A percentile compares a stretch with the other conserved stretches of the same genome.
These are phyloP conservation scores for Macquaria australasica DNA, from an alignment of 2,113 vertebrate species.

Conservation along the genomic window DNA sequence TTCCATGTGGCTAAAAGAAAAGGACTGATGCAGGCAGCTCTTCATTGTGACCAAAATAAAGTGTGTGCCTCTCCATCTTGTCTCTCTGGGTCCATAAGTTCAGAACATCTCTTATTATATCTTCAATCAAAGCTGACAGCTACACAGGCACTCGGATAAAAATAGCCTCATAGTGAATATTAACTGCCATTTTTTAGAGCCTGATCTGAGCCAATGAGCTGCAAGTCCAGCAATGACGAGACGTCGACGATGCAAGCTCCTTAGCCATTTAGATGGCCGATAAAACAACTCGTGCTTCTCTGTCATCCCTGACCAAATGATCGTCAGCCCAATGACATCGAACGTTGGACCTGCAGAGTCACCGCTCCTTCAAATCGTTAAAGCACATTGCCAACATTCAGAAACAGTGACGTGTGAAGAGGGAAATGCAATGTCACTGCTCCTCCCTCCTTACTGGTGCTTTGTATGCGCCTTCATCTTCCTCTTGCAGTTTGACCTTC, in stretches of 20 bases:
- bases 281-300: background rate
- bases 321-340: constrained; percentile 51
- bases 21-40: background rate
- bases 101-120: constrained; percentile 42
- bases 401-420: constrained; percentile 23
- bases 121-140: constrained; percentile 69
- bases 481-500: constrained; percentile 62
- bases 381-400: background rate
- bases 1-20: background rate
- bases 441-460: constrained; percentile 22
- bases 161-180: constrained; percentile 67
- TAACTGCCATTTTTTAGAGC: constrained; percentile 50
- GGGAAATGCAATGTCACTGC: constrained; percentile 43
- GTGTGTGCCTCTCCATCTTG: background rate
- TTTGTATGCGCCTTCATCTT: constrained; percentile 10
- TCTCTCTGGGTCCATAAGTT: constrained; percentile 46
- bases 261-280: constrained; percentile 51
- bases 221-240: constrained; percentile 27
- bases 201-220: constrained; percentile 50
- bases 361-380: constrained; percentile 13
- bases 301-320: constrained; percentile 22
- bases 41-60: constrained; percentile 42
- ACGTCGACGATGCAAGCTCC: background rate
- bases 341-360: constrained; percentile 53
- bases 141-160: constrained; percentile 58